phyloP scores from a whole-genome alignment of 23 tunicate genomes.

The Ascidia mentula region DNA sequence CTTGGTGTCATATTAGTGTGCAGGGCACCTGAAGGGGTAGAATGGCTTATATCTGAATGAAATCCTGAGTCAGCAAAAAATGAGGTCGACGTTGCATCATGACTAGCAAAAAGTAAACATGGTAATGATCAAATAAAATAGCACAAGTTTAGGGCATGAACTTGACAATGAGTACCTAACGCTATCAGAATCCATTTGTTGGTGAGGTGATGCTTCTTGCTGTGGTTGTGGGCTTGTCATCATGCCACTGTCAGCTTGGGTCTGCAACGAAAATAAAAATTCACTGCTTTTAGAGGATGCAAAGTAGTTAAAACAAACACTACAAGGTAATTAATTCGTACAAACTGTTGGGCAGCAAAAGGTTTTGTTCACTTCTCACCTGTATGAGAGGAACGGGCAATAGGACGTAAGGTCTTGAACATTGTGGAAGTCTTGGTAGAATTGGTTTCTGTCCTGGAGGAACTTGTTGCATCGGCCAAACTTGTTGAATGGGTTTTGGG shows the following conservation, averaged over 20 bases:
- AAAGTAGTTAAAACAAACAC: neutral
- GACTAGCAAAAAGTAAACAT: slow-evolving; percentile 8
- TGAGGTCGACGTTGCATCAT: slow-evolving; percentile 19
- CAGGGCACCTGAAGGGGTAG: slow-evolving; percentile 29
- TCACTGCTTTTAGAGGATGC: neutral
- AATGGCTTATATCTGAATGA: slow-evolving; percentile 44
- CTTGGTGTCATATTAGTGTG: neutral
- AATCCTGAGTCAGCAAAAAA: slow-evolving; percentile 59
- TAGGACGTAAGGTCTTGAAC: slow-evolving; percentile 64
- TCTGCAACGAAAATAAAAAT: neutral
- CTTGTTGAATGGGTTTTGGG: neutral
- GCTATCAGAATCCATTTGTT: neutral
- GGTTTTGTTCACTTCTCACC: slow-evolving; percentile 13
- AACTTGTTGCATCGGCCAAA: slow-evolving; percentile 35
- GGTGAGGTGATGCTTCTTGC: neutral
- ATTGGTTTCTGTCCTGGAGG: slow-evolving; percentile 46
- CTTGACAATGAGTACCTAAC: neutral
- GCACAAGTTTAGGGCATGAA: no score
- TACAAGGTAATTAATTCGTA: neutral
- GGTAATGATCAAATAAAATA: no score
- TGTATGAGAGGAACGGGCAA: slow-evolving; percentile 62
- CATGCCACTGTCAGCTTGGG: neutral
- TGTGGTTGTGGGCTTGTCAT: neutral
- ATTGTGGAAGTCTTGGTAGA: slow-evolving; percentile 46
- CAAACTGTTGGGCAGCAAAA: neutral